phyloP scores from a whole-genome alignment of 2,113 vertebrate species.

The Podilymbus podiceps region DNA sequence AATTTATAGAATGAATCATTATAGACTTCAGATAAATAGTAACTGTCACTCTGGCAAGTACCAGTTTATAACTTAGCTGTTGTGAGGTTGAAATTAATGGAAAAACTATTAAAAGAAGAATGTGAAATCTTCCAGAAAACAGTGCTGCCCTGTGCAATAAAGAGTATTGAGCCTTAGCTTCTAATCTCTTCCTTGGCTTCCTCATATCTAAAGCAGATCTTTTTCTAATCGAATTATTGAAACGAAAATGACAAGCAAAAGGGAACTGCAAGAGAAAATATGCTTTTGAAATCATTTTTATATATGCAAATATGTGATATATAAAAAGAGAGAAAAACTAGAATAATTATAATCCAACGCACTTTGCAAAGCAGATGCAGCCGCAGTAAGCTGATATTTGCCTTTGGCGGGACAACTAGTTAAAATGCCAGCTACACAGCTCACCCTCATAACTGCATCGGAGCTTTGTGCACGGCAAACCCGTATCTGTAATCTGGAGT shows the following conservation, averaged over 20 bases:
- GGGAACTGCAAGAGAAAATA: not conserved
- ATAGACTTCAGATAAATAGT: not conserved
- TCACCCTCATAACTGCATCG: not conserved
- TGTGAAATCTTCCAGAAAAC: not conserved
- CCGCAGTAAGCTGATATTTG: not conserved
- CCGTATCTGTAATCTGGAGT: not conserved
- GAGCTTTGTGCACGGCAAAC: not conserved
- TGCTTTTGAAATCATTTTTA: not conserved
- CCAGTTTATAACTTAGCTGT: not conserved
- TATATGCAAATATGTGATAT: too few species aligned
- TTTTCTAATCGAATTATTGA: not conserved
- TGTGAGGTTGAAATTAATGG: not conserved
- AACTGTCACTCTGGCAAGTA: not conserved
- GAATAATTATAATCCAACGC: not conserved
- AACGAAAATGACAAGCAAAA: not conserved
- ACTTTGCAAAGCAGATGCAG: not conserved
- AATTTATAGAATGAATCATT: not conserved
- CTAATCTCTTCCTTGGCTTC: not conserved
- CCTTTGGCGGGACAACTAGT: not conserved
- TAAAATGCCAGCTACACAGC: not conserved
- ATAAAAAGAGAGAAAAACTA: not conserved
- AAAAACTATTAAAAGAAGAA: not conserved
- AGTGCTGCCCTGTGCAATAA: not conserved
- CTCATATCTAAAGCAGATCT: not conserved
- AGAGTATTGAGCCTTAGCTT: not conserved